These are phyloP conservation scores for Rhyzopertha dominica DNA, from an alignment of 1,140 invertebrate species.

Conservation along the genomic window DNA sequence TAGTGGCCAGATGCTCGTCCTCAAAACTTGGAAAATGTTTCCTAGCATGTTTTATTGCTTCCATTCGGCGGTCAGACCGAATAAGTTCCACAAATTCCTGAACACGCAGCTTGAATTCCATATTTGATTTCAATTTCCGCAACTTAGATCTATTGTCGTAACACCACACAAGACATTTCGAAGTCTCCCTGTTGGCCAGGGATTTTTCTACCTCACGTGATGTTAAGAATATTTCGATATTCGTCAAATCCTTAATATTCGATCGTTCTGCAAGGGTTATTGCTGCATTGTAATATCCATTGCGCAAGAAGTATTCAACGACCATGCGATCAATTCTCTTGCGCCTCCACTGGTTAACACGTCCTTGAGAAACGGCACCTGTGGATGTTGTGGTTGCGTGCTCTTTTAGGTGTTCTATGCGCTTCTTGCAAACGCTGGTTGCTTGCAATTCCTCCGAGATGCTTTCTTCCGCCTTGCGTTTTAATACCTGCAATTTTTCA, in stretches of 20 bases:
- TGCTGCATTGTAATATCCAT: slow-evolving; percentile 93
- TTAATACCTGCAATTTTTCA: slow-evolving; percentile 83
- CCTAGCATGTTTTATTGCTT: slow-evolving; percentile 90
- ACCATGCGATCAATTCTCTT: slow-evolving; percentile 90
- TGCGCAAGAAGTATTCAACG: slow-evolving; percentile 93
- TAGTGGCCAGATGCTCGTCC: slow-evolving; percentile 79
- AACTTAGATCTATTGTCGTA: slow-evolving; percentile 96
- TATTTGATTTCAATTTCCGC: slow-evolving; percentile 82
- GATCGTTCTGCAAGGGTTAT: slow-evolving; percentile 77
- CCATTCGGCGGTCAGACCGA: slow-evolving; percentile 75
- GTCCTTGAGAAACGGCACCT: slow-evolving; percentile 46
- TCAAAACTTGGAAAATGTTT: slow-evolving; percentile 87
- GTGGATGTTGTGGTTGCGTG: slow-evolving; percentile 51
- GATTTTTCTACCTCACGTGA: slow-evolving; percentile 84
- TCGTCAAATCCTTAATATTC: slow-evolving; percentile 83
- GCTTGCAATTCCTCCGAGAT: slow-evolving; percentile 87
- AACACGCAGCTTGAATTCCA: slow-evolving; percentile 89
- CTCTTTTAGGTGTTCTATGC: slow-evolving; percentile 91
- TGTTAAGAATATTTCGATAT: slow-evolving; percentile 88
- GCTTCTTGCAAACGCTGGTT: slow-evolving; percentile 77
- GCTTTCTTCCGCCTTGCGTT: slow-evolving; percentile 90
- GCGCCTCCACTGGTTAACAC: slow-evolving; percentile 77
- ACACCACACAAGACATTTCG: slow-evolving; percentile 92
- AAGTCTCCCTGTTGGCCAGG: slow-evolving; percentile 73
- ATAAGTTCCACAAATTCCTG: slow-evolving; percentile 93